Base-by-base conservation (phyloP, 2,888 invertebrate genomes). In the Apeira syringaria region DNA sequence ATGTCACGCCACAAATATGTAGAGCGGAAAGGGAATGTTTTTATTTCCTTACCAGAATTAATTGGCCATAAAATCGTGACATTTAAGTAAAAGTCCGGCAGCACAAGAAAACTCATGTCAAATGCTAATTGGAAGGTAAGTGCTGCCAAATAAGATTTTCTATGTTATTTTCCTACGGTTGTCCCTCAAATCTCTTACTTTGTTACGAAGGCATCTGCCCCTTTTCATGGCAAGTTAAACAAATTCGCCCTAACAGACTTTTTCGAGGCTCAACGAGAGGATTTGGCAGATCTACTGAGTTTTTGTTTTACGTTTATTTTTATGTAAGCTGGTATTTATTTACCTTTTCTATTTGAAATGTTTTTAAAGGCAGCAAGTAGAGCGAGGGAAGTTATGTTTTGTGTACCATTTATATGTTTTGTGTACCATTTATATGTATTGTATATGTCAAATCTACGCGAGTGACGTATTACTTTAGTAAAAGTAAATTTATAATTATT, bases 221-320 rank as follows among this genome's bases (percentile, higher is more conserved):
- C 72, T 80, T 81, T 81, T 83, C 78, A 80, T 77, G 73, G 77
- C 55, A 66, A 80, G 77, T 80, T 85, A 83, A 83, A 80, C 80
- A 84, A 83, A 84, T 86, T 85, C 83, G 63, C 75, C 67, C 66
- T 78, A 84, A 84, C 78, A 82, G 84, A 80, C 79, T 83, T 82
- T 78, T 69, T 71, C 66, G 74, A 71, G 79, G 73, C 74, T 77
- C 78, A 76, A 75, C 76, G 80, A 56, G 64, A 74, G 83, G 83
- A 83, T 86, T 85, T 81, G 65, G 53, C 64, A 76, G 81, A 83
- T 80, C 73, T 76, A 73, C 74, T 69, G 70, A 79, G 66, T 74
- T 79, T 79, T 72, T 72, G 76, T 77, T 80, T 81, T 81, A 72
- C 65, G 68, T 68, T 71, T 73, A 71, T 73, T 75, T 72, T 56